Conservation (phyloP, 2,888 invertebrate genomes). For the Phengaris arion region DNA sequence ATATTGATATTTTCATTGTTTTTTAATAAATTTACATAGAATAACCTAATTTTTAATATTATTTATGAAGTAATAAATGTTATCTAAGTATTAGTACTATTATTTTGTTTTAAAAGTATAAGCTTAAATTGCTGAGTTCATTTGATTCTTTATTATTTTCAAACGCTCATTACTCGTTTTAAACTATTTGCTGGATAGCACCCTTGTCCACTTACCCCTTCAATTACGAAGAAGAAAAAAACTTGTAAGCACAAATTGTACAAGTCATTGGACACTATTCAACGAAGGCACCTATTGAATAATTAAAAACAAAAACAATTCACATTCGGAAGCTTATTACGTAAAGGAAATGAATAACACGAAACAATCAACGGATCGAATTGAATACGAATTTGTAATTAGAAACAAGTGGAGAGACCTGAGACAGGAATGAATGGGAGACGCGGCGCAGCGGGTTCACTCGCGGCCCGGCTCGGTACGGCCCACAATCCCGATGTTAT, state of each 20-base stretch:
- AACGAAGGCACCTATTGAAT: constrained; percentile 46
- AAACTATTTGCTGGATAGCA: too few relatives aligned
- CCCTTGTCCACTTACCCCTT: too few relatives aligned
- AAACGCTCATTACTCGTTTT: too few relatives aligned
- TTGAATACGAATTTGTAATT: constrained; percentile 74
- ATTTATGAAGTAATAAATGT: too few relatives aligned
- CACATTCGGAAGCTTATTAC: constrained; percentile 71
- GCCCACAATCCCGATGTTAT: constrained; percentile 75
- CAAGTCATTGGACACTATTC: constrained; percentile 38
- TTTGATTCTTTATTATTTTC: too few relatives aligned
- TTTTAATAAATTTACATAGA: too few relatives aligned
- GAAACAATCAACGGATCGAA: constrained; percentile 71
- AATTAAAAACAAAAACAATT: constrained; percentile 42
- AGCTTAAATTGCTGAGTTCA: too few relatives aligned
- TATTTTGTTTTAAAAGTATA: too few relatives aligned
- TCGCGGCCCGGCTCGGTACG: constrained; percentile 48
- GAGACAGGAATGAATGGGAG: constrained; percentile 64
- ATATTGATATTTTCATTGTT: too few relatives aligned
- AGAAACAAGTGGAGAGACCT: constrained; percentile 74
- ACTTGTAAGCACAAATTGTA: constrained; percentile 36
- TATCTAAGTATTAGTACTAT: too few relatives aligned
- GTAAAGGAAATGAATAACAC: constrained; percentile 58
- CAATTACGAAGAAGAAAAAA: constrained; percentile 16
- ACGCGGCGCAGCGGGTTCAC: constrained; percentile 44
- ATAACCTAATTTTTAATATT: too few relatives aligned